Conservation (phyloP, 2,113 vertebrate species). For the Paraplagusia blochii region DNA sequence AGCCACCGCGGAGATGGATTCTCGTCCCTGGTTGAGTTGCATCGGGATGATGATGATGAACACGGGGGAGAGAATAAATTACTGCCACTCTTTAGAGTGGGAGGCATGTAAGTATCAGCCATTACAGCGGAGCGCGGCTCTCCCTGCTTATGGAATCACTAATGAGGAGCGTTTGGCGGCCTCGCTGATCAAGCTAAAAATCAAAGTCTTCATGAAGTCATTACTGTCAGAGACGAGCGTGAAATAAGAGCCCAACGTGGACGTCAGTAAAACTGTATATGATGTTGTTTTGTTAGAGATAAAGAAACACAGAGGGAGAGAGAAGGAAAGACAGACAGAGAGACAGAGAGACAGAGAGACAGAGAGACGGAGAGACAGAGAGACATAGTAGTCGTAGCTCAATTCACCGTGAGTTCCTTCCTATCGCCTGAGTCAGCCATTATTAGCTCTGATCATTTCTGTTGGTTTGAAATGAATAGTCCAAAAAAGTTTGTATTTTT, state of each 20-base stretch:
- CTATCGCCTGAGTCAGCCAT: conserved; percentile 58
- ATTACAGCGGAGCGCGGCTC: conserved; percentile 47
- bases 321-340: conserved; percentile 10
- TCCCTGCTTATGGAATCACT: conserved; percentile 60
- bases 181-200: conserved; percentile 50
- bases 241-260: conserved; percentile 45
- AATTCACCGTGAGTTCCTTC: conserved; percentile 20
- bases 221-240: conserved; percentile 48
- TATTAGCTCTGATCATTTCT: conserved; percentile 46
- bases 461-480: conserved; percentile 29
- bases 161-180: conserved; percentile 57
- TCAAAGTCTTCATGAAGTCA: conserved; percentile 64
- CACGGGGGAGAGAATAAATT: conserved; percentile 66
- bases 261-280: conserved; percentile 33
- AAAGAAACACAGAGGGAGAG: conserved; percentile 9
- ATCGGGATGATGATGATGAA: conserved; percentile 66
- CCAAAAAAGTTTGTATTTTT: too few species aligned
- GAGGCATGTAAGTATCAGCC: conserved; percentile 62
- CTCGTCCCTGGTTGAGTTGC: conserved; percentile 62
- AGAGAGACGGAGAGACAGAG: conserved; percentile 9
- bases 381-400: neutral
- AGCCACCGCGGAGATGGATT: conserved; percentile 63
- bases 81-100: conserved; percentile 57
- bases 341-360: conserved; percentile 8
- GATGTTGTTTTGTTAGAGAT: conserved; percentile 32